Base-by-base conservation (phyloP, 2,113 vertebrate genomes). In the Antechinus stuartii region DNA sequence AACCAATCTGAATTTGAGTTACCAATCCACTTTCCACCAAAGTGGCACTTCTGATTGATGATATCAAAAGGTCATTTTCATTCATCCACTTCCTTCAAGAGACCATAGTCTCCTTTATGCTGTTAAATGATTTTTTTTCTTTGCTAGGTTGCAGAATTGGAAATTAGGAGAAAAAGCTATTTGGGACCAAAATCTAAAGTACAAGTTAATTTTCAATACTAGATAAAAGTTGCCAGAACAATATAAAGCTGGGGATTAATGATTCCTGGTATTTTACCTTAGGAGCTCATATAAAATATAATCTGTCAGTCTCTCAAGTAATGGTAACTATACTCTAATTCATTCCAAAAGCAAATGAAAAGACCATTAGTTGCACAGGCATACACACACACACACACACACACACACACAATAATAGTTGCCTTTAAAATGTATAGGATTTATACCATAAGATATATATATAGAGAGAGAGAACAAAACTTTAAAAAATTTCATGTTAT, bases 271-370 rank as follows among this genome's bases (percentile, higher is more conserved):
- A 54, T 54, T 96, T 54, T 90, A 49, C 90, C 54, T 93, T 89
- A 54, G 95, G 93, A 95, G 90, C n/a, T 47, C 68, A 90, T 89
- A 94, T 91, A 92, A 95, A 94, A 92, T 90, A 91, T 93, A 96
- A 54, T 93, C 93, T 92, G 93, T 92, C 95, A 92, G 46, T 23
- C 46, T 92, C 54, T 89, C 93, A 93, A 49, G 90, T 53, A 49
- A 55, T 22, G 47, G 94, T 47, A 54, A 94, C 68, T 95, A 91
- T 95, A 76, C 94, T 55, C 94, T n/a, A 3, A 14, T 91, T 92
- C 95, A 91, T 76, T 94, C 91, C 52, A 47, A 53, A 94, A 92
- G 49, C 35, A 92, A 94, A 92, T 90, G 89, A 96, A 95, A 92
- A 95, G 93, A 94, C 93, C 54, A 49, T 95, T 57, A n/a, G 16